Base-by-base conservation (phyloP, 2,113 vertebrate genomes). In the Muscicapa adusta region DNA sequence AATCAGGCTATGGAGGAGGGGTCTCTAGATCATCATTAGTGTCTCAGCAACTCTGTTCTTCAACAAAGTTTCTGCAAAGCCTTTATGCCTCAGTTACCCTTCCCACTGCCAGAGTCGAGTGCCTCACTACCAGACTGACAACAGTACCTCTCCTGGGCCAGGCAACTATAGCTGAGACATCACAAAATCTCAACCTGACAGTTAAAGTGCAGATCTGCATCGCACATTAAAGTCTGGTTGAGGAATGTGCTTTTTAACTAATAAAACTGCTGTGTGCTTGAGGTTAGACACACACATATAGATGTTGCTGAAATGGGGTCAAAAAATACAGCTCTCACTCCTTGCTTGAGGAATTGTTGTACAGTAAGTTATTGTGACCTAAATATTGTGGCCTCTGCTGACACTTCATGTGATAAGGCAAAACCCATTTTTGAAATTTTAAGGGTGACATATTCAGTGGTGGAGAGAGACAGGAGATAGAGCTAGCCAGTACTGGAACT, bases 321-420 rank as follows among this genome's bases (percentile, higher is more conserved):
- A 65, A 51, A 65, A 67, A 90, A 71, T 14, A n/a, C 18, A 74
- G 47, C 29, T 90, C 56, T 91, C 16, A 42, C 40, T 86, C 63
- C 48, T 74, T 77, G 54, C 47, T 89, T 85, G 62, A 51, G 86
- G 57, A 85, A 31, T 8, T 92, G 68, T 57, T 60, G 70, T 58
- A 62, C 47, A 76, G 24, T 62, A 82, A 92, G n/a, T 28, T 80
- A n/a, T 45, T 3, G 2, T 67, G 78, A 90, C 82, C 89, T 82
- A 88, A 73, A 91, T 93, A 94, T 85, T 43, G 48, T 73, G 65
- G 57, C 63, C 29, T 86, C 60, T 62, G 68, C 63, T 88, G 89
- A 83, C 48, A 50, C 25, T 73, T 83, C 2, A 2, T 66, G 29
- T 88, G 82, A 67, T 51, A 88, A 73, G 6, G 42, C 42, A 90